A percentile compares a stretch with the other conserved stretches of the same genome.
Conservation (phyloP, 2,888 invertebrate species). For the Hirtodrosophila trivittata region DNA sequence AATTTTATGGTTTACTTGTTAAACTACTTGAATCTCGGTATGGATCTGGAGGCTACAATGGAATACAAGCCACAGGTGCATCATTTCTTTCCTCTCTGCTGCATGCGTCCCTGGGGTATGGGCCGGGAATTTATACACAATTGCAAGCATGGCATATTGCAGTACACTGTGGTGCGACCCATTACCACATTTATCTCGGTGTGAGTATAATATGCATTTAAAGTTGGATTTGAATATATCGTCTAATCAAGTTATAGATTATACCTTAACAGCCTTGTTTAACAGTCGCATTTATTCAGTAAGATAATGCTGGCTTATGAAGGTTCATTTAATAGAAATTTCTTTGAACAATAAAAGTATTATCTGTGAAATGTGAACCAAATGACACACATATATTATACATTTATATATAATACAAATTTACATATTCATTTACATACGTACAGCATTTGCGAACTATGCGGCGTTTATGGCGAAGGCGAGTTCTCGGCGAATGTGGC, state of each 20-base stretch:
- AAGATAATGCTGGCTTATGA: too few species aligned
- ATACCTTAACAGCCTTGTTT: too few species aligned
- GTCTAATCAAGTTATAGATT: too few species aligned
- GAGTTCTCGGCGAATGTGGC: conserved; percentile 93
- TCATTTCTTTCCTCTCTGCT: conserved; percentile 96
- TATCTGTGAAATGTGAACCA: too few species aligned
- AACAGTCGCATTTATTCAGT: too few species aligned
- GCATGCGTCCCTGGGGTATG: conserved; percentile 96
- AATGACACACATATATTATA: too few species aligned
- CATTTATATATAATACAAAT: not conserved
- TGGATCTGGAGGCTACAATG: conserved; percentile 92
- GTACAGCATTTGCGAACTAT: conserved; percentile 91
- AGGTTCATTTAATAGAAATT: too few species aligned
- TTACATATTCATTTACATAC: not conserved
- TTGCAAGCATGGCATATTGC: conserved; percentile 98
- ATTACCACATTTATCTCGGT: conserved; percentile 95
- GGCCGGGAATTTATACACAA: conserved; percentile 96
- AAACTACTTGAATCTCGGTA: conserved; percentile 94
- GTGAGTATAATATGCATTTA: conserved; percentile 86
- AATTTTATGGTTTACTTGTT: conserved; percentile 98
- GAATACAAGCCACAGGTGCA: conserved; percentile 92
- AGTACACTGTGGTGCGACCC: conserved; percentile 96
- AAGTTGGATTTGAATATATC: too few species aligned
- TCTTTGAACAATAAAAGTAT: too few species aligned
- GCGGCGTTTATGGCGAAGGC: conserved; percentile 95